Conservation (phyloP, 2,113 vertebrate species). For the Ellobius talpinus region DNA sequence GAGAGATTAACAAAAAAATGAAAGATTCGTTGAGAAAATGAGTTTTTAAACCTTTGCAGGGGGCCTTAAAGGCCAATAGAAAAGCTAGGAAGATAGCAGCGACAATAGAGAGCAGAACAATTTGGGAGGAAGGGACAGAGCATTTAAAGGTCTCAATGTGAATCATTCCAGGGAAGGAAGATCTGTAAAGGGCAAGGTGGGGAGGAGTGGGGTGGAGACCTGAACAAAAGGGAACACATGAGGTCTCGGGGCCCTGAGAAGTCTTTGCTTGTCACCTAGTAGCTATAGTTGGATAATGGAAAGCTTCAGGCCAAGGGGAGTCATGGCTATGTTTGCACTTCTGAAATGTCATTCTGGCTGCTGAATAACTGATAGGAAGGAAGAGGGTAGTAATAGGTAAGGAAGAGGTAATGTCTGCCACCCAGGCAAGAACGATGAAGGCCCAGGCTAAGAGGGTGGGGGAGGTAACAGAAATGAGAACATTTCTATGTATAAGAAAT, state of each 20-base stretch:
- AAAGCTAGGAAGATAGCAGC: background rate
- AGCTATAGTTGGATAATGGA: background rate
- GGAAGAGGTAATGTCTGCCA: background rate
- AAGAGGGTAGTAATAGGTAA: background rate
- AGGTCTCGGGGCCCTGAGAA: background rate
- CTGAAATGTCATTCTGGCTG: background rate
- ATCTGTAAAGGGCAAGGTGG: background rate
- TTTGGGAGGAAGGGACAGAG: background rate
- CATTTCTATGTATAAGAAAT: background rate
- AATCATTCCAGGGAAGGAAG: background rate
- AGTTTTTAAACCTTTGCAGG: background rate
- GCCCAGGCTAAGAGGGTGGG: background rate
- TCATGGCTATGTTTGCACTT: background rate
- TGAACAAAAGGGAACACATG: background rate
- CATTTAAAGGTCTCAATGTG: background rate
- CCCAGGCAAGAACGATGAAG: background rate
- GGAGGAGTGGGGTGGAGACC: background rate
- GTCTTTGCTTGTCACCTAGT: background rate
- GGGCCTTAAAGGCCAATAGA: background rate
- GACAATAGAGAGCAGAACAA: background rate
- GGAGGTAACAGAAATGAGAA: background rate
- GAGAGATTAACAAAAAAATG: background rate
- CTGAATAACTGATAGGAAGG: background rate
- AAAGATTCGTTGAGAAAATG: background rate
- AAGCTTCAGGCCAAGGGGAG: background rate